Base-by-base conservation (phyloP, 2,888 invertebrate species). In the Megaustenia siamemsis region DNA sequence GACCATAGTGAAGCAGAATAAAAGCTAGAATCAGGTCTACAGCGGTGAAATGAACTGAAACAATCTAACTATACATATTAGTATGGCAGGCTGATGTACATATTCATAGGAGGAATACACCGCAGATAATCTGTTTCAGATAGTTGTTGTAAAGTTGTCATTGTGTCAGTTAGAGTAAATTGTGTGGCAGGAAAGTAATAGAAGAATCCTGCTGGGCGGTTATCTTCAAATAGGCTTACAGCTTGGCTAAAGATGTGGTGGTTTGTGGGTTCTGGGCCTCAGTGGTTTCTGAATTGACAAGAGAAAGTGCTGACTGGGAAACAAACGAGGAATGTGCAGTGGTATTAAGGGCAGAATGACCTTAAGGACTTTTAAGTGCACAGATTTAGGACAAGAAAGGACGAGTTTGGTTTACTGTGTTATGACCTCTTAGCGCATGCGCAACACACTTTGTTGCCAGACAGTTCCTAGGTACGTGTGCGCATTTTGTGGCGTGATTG, bases 401-500 rank as follows among this genome's bases (percentile, higher is more conserved):
- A 49, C 73, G 40, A 32, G 35, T 56, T 82, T 73, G 43, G n/a
- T 73, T 40, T 56, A 38, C 38, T 38, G 24, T 68, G 24, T 6
- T 79, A 38, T 81, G 82, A 73, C 73, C 71, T 78, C 45, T 40
- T 28, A 60, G 82, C 82, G 82, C 82, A 82, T 82, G 82, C 82
- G 82, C 82, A 82, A 60, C 73, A 82, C 73, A 73, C 73, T 28
- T 53, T 28, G 40, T 49, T 68, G 24, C 15, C 40, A 53, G 45
- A n/a, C 6, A 68, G 43, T 12, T 73, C n/a, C n/a, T 43, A 21
- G 18, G 32, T 49, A 15, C 49, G 49, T 73, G 49, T 49, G 73
- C 4, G 21, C 32, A 32, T 73, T 49, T 49, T 15, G 32, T 49
- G 73, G 49, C 21, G 18, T 49, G 73, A 49, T 73, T 5, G 28